These are phyloP conservation scores for Orientallactaga bullata DNA, from an alignment of 2,113 vertebrate species.

Conservation along the genomic window DNA sequence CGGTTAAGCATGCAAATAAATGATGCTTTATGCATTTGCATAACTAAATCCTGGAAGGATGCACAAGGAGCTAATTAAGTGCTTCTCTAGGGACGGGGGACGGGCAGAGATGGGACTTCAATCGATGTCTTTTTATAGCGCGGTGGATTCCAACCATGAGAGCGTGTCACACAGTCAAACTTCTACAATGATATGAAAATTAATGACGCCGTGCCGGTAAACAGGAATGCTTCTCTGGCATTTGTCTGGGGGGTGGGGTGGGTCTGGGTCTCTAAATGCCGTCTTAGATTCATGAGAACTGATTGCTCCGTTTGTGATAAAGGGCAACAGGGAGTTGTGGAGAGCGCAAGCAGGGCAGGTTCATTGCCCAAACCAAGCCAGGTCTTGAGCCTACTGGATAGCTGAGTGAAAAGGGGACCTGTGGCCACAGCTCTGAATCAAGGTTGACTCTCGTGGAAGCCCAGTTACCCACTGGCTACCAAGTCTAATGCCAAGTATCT, in stretches of 20 bases:
- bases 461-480: accelerated
- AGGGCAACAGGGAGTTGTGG: neutral
- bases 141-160: neutral
- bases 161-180: neutral
- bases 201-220: neutral
- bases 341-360: neutral
- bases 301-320: neutral
- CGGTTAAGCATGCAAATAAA: neutral
- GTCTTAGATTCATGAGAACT: neutral
- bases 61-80: neutral
- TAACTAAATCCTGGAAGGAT: neutral
- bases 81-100: neutral
- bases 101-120: neutral
- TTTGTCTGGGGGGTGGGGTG: neutral
- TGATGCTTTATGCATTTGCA: neutral
- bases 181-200: constrained; percentile 1
- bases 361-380: neutral
- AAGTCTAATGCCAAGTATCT: neutral
- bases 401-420: neutral
- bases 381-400: accelerated
- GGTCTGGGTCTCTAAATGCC: neutral
- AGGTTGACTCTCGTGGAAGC: neutral
- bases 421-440: neutral
- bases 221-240: neutral
- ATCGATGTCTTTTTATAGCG: neutral